phyloP scores from a whole-genome alignment of 2,888 invertebrate genomes.

The Sthenelais limicola region DNA sequence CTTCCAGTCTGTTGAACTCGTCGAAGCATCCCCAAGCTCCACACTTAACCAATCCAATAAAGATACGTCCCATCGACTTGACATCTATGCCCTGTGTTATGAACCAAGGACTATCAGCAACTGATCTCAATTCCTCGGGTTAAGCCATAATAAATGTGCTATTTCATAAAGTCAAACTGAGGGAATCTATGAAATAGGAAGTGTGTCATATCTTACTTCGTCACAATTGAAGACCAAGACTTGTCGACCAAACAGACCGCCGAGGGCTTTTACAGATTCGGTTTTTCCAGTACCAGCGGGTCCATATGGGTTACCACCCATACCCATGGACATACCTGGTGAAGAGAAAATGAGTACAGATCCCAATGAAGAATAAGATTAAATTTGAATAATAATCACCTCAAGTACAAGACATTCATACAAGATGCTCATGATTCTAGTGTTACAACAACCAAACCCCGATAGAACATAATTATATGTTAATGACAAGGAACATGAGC shows the following conservation, averaged over 20 bases:
- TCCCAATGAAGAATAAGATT: background rate
- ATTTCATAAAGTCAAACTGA: background rate
- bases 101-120: no score
- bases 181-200: background rate
- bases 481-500: no score
- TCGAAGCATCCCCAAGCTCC: slow-evolving; percentile 98
- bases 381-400: no score
- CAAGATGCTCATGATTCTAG: no score
- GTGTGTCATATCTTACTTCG: slow-evolving; percentile 76
- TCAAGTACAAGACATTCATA: no score
- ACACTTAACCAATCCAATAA: slow-evolving; percentile 89
- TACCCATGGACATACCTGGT: slow-evolving; percentile 89
- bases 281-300: slow-evolving; percentile 99
- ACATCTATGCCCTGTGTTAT: slow-evolving; percentile 90
- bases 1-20: slow-evolving; percentile 97
- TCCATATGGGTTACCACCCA: slow-evolving; percentile 98
- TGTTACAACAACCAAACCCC: no score
- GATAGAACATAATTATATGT: no score
- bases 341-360: slow-evolving; percentile 14
- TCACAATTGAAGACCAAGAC: slow-evolving; percentile 81
- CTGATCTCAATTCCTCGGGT: background rate
- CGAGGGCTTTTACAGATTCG: slow-evolving; percentile 95
- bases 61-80: slow-evolving; percentile 93
- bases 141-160: background rate
- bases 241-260: slow-evolving; percentile 86